These are phyloP conservation scores for Cossypha caffra DNA, from an alignment of 2,797 vertebrate genomes.

Conservation along the genomic window DNA sequence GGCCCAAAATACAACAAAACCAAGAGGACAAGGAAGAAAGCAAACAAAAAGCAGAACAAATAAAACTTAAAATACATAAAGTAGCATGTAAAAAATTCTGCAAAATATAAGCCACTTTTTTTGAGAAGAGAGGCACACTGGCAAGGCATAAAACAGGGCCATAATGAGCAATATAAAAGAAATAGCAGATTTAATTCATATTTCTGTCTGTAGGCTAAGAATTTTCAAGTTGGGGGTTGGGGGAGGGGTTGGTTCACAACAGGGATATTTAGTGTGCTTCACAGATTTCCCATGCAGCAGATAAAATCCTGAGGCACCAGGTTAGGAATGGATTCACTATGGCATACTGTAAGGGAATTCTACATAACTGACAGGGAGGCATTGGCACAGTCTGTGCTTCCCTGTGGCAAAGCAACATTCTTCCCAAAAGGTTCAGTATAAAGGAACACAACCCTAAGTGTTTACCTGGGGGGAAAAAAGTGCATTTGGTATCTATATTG, in stretches of 20 bases:
- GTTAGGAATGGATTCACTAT: not conserved
- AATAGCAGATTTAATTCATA: not conserved
- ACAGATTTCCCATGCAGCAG: not conserved
- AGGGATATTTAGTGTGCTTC: not conserved
- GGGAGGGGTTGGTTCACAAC: rapidly evolving
- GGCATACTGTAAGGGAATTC: not conserved
- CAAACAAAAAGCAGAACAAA: rapidly evolving
- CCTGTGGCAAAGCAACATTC: not conserved
- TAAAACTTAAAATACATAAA: not conserved
- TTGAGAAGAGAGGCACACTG: not conserved
- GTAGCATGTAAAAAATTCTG: not conserved
- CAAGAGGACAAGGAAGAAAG: not conserved
- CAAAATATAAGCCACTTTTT: not conserved
- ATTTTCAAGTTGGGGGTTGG: not conserved
- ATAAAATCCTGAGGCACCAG: not conserved
- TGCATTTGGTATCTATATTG: not conserved
- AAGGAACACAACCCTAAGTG: not conserved
- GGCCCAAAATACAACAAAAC: not conserved
- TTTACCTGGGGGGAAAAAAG: rapidly evolving
- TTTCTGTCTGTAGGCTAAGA: not conserved
- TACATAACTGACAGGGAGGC: not conserved
- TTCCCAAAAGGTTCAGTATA: not conserved
- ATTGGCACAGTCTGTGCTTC: not conserved
- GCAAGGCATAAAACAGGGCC: not conserved
- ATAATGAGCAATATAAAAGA: not conserved